Base-by-base conservation (phyloP, 2,113 vertebrate genomes). In the Lonchura striata region DNA sequence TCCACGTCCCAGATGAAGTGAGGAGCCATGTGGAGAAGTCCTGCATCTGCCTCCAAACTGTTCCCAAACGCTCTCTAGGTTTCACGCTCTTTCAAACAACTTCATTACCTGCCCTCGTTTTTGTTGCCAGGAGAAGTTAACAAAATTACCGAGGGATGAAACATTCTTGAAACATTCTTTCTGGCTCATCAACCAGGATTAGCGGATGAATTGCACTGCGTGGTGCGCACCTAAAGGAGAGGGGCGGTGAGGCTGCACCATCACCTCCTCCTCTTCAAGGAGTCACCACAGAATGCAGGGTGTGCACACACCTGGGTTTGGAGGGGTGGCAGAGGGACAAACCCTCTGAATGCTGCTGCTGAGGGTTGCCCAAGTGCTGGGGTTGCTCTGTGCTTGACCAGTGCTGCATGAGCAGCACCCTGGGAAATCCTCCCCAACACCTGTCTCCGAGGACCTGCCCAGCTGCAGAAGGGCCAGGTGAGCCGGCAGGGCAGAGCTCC, bases 121-220 rank as follows among this genome's bases (percentile, higher is more conserved):
- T 82, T 82, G 75, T 92, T 94, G 64, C 94, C 88, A 75, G 35
- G 47, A 70, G 57, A 96, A 72, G 56, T 95, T 96, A 95, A 79
- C 59, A 20, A 92, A 90, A 94, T 81, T 92, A 82, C 41, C 10
- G 42, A 81, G 75, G 79, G 91, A 94, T 90, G 91, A 93, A 94
- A 84, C 93, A 77, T 93, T 91, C 83, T 94, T 69, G 81, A 96
- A 95, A 80, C 91, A 95, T 91, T 95, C 70, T 87, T 96, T 92
- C 92, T 93, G 92, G 79, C 88, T 93, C 94, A 85, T 96, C 93
- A 83, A 75, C 77, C 64, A 75, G 82, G 90, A 93, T 95, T 90
- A 95, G 68, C 3, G 0, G 42, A 30, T 24, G 84, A 81, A 88
- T 90, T 88, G 11, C 46, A 1, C 31, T 53, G 76, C 35, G 71